Evolutionary conservation across 2,113 vertebrate genomes (phyloP), one percentile per base, ranked within the genome.

Genomic region (Tychaedon coryphoeus): DNA sequence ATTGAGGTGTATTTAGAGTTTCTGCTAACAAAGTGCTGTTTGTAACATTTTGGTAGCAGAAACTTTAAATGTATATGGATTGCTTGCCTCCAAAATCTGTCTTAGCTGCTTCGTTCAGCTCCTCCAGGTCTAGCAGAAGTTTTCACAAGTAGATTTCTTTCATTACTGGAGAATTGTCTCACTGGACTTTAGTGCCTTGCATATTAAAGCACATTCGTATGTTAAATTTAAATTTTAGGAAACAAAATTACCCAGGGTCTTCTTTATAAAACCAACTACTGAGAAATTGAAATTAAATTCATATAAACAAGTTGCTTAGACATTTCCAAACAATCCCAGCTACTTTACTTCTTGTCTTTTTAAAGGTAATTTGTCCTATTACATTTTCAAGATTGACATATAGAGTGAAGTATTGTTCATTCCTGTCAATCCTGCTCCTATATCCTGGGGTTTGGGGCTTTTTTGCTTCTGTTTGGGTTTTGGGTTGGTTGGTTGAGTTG

Each of bases 401-500:
- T 5, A 40, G 9, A 71, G 6, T 2, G 1, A 75, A 60, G 14
- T 38, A 34, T 33, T 87, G 4, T 24, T 61, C 10, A 13, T 51
- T 67, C 10, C 25, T 43, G 50, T 45, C 25, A 65, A 16, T 65
- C 23, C 4, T 58, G 13, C 7, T 57, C 7, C 16, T 43, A 10
- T 6, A 38, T 5, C 10, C 20, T 31, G 22, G 6, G 3, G 2
- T 45, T 75, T 67, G 15, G 19, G 19, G 15, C 1, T 4, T 53
- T 69, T 56, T 66, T 50, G 2, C 19, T 54, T 75, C 10, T 67
- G 11, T 67, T 66, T 38, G 28, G 2, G 16, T 28, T 72, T 88
- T 28, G 26, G 6, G 8, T 66, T 26, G 9, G 10, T 57, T 43
- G 3, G 3, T 29, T 38, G 7, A 5, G 2, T 4, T 3, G 8